Evolutionary conservation across 2,113 vertebrate genomes (phyloP), one percentile per base, ranked within the genome.

Genomic region (Passer domesticus): DNA sequence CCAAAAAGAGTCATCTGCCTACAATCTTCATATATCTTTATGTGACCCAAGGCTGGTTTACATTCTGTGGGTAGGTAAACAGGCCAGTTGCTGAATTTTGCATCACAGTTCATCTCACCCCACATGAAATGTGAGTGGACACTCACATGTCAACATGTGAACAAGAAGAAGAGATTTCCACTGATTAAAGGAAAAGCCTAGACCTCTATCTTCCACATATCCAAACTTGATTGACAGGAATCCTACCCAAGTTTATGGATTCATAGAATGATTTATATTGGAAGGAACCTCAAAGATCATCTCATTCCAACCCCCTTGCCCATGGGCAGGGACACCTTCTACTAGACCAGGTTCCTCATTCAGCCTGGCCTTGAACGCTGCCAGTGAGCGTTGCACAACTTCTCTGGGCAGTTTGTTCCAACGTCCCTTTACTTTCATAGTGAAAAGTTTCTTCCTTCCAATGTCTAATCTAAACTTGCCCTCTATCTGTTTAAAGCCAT

Each of bases 291-390:
- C 58, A 28, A 50, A 50, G 27, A 37, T 27, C 14, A 27, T 50
- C 14, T 80, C 43, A 18, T 83, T 75, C 24, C 16, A 46, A 7
- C 1, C 3, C 28, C 7, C 3, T 30, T 31, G 20, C 13, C 13
- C 39, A 11, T 18, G n/a, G 69, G 14, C 8, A 75, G 11, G 7
- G 21, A 39, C 28, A 39, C 13, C 5, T 68, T 53, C 30, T 30
- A 13, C 9, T 39, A n/a, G 7, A 47, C 5, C 24, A 60, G 46
- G 9, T 6, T n/a, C 7, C 10, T 82, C 16, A 22, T 62, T 19
- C 24, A 68, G 15, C 39, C 20, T 55, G n/a, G 14, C 30, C 21
- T 35, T 69, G 21, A 41, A 16, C 0, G 0, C 6, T 68, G 21
- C 30, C 24, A 27, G n/a, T n/a, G n/a, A n/a, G n/a, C n/a, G n/a